Base-by-base conservation (phyloP, 1,140 invertebrate genomes). In the Procambarus clarkii region DNA sequence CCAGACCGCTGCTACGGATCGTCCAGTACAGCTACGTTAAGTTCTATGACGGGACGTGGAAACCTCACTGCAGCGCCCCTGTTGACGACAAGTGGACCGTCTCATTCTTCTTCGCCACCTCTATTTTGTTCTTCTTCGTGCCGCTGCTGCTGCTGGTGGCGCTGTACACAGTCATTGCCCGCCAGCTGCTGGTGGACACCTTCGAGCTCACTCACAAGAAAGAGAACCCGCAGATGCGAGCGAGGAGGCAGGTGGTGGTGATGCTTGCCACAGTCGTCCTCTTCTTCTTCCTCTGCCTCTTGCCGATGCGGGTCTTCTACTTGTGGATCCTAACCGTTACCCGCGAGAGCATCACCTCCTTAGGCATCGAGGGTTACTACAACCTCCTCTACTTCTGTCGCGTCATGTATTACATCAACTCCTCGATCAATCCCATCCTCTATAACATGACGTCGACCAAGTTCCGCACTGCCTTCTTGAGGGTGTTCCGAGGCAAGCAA, bases 371-470 rank as follows among this genome's bases (percentile, higher is more conserved):
- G 91, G 95, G 95, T 11, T 98, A 97, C 95, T 98, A 97, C 94
- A 97, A 96, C 94, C 95, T 98, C 80, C 95, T 98, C 15, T 98
- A 97, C 94, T 97, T 98, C 94, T 97, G 96, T 93, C 96, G 97
- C 78, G 96, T 98, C 48, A 97, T 98, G 97, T 94, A 98, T 24
- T 98, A 98, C 94, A 95, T 98, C 34, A 98, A 98, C 94, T 98
- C 97, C 7, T 97, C 97, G 46, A 96, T 98, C 88, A 98, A 98
- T 95, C 98, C 98, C 4, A 97, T 98, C 93, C 95, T 98, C 21
- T 98, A 98, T 94, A 97, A 97, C 94, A 94, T 97, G n/a, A 97
- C 97, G 96, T 98, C 97, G n/a, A 97, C 97, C 0, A 98, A 98
- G 94, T 98, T 98, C 94, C 95, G 98, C 15, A 96, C 96, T 24